Evolutionary conservation across 1,140 invertebrate species (phyloP), one percentile per base, ranked within the genome.

Genomic region (Leptonema lineaticorne): DNA sequence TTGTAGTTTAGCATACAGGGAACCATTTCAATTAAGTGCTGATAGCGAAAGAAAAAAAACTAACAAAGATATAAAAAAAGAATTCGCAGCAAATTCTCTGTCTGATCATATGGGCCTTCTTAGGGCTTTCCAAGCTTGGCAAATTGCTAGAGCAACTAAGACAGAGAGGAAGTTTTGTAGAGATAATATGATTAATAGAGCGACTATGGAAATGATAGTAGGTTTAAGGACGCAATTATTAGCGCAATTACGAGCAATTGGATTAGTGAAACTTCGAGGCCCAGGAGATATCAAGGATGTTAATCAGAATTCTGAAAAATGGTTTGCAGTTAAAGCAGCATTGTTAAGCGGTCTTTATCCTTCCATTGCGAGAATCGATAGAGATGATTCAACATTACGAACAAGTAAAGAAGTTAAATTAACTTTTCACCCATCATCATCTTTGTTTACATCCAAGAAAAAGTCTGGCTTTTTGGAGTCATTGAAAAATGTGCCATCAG

Each of bases 71-170:
- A 86, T 86, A 22, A 84, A 90, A 29, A 86, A 87, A 68, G 87
- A 89, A 67, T 88, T 97, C 68, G 84, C 92, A 0, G 85, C 88
- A 1, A 87, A 87, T 50, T 89, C 92, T 8, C 90, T 87, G 69
- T 97, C 94, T 69, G 97, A 99, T 82, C 96, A 99, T 76, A 91
- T 98, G 85, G 85, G 89, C 5, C 82, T 97, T 29, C 80, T 98
- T 5, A 83, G 92, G 74, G 88, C 92, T 0, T 97, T 96, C 79
- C 91, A 96, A 83, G 88, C 89, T 73, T 90, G 87, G 88, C 87
- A 88, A 72, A 77, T 86, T 65, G 89, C 92, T 0, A 79, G 86
- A 53, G 79, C 85, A 0, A 88, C 88, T 71, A 87, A 88, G 0
- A 85, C 85, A 63, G 92, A 93, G 74, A 81, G 83, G 60, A 75